These are phyloP conservation scores for Bothrops jararaca DNA, from an alignment of 2,113 vertebrate species.

Conservation along the genomic window DNA sequence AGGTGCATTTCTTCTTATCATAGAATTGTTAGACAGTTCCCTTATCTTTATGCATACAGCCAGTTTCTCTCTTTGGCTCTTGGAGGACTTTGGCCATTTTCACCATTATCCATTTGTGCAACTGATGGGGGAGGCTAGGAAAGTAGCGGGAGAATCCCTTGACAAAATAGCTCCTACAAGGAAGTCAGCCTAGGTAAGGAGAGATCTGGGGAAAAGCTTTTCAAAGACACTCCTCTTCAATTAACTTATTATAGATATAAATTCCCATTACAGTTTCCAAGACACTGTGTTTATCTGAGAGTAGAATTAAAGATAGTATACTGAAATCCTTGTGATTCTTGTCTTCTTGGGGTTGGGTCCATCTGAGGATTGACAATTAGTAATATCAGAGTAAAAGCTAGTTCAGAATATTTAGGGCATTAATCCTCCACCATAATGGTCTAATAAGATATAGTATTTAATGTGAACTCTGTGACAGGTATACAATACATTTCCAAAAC, in stretches of 20 bases:
- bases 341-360: not conserved
- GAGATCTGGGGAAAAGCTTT: not conserved
- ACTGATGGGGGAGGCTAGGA: not conserved
- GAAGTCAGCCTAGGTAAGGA: not conserved
- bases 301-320: not conserved
- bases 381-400: not conserved
- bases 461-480: constrained; percentile 27
- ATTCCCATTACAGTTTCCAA: no score
- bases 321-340: not conserved
- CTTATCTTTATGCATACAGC: not conserved
- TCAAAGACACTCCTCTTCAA: not conserved
- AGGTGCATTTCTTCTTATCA: not conserved
- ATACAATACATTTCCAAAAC: constrained; percentile 60
- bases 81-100: not conserved
- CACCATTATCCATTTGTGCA: not conserved
- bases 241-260: no score
- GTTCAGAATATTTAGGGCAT: not conserved
- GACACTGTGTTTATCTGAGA: not conserved
- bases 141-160: not conserved
- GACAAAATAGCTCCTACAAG: not conserved
- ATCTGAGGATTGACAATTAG: not conserved
- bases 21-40: not conserved
- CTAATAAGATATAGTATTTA: not conserved
- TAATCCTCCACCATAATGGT: not conserved
- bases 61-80: not conserved